Evolutionary conservation across 2,797 vertebrate species (phyloP).

Genomic region (Coendou prehensilis): DNA sequence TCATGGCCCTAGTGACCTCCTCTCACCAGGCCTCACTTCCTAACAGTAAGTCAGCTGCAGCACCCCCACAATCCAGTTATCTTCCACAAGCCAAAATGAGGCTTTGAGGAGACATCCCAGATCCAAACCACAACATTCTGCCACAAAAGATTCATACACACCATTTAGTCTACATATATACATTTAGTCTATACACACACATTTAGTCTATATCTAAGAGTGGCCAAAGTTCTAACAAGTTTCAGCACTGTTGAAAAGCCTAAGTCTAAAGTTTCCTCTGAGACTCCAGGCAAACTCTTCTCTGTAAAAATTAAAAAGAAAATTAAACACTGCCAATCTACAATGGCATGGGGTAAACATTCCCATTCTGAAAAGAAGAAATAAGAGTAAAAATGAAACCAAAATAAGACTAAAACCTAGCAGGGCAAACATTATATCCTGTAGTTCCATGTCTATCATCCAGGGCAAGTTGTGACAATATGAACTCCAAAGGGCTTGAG

Average conservation of each 20-base stretch:
- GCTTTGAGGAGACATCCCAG: neutral
- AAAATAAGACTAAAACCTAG: neutral
- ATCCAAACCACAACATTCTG: neutral
- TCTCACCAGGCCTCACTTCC: neutral
- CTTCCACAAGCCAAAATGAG: neutral
- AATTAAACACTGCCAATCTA: neutral
- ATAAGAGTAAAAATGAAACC: neutral
- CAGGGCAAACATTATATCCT: neutral
- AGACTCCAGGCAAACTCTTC: neutral
- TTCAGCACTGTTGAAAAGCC: neutral
- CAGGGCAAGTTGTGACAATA: neutral
- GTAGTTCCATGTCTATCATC: neutral
- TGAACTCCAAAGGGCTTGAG: neutral
- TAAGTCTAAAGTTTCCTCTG: neutral
- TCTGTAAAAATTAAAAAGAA: neutral
- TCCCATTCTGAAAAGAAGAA: neutral
- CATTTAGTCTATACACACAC: neutral
- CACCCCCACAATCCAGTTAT: neutral
- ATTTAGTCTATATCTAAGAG: neutral
- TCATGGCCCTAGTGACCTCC: neutral
- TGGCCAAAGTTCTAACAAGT: neutral
- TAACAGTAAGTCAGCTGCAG: neutral
- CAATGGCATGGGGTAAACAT: neutral
- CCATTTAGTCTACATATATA: neutral
- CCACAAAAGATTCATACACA: neutral